Conservation (phyloP, 2,888 invertebrate genomes). For the Alviniconcha strummeri region DNA sequence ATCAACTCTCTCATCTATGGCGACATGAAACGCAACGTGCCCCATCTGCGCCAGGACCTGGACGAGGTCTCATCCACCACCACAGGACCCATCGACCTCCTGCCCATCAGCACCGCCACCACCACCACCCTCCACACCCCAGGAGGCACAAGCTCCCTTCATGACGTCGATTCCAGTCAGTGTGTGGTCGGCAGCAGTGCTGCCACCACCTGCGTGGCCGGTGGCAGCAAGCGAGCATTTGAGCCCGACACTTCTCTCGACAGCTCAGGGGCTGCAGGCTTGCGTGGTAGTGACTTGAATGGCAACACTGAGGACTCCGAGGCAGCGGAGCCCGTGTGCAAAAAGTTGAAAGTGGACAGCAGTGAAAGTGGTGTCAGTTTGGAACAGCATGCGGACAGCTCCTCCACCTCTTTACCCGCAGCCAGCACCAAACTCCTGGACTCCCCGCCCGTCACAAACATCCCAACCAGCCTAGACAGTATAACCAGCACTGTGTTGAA, state of each 20-base stretch:
- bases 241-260: neutral
- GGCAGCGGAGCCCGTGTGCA: neutral
- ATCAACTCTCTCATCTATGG: constrained; percentile 76
- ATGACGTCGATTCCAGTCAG: constrained; percentile 40
- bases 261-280: neutral
- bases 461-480: neutral
- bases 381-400: constrained; percentile 16
- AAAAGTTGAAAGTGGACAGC: constrained; percentile 15
- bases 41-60: constrained; percentile 57
- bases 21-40: constrained; percentile 73
- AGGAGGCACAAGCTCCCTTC: constrained; percentile 40
- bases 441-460: constrained; percentile 3
- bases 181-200: constrained; percentile 33
- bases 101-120: constrained; percentile 12
- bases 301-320: constrained; percentile 43
- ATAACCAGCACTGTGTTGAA: neutral
- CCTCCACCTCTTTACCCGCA: neutral
- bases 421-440: constrained; percentile 8
- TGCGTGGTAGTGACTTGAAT: constrained; percentile 41
- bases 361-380: neutral
- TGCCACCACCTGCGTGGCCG: constrained; percentile 33
- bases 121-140: constrained; percentile 39
- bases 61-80: constrained; percentile 39
- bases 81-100: constrained; percentile 5
- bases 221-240: constrained; percentile 18